phyloP scores from a whole-genome alignment of 2,888 invertebrate genomes.

The Julus scandinavius region DNA sequence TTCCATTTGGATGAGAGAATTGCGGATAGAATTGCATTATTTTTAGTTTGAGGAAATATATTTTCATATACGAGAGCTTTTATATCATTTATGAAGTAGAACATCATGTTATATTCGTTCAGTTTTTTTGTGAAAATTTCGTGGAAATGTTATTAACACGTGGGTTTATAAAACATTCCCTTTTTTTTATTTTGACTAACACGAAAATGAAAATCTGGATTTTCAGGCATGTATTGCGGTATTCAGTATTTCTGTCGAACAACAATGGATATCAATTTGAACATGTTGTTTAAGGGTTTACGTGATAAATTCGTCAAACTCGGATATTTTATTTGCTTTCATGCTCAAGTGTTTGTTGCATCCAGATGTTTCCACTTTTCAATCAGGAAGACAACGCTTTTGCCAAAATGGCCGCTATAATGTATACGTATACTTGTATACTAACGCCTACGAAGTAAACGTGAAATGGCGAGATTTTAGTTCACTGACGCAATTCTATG shows the following conservation, averaged over 20 bases:
- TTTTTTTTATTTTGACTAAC: background rate
- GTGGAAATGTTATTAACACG: background rate
- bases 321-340: conserved; percentile 4
- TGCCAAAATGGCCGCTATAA: background rate
- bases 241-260: background rate
- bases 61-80: background rate
- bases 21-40: conserved; percentile 19
- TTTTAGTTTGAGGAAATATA: background rate
- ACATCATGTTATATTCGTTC: background rate
- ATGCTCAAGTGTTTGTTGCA: background rate
- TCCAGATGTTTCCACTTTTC: conserved; percentile 45
- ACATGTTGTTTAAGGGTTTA: background rate
- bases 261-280: background rate
- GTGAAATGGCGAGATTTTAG: too few relatives aligned
- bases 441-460: background rate
- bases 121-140: background rate
- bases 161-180: background rate
- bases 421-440: background rate
- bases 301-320: conserved; percentile 43
- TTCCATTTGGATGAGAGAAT: conserved; percentile 10
- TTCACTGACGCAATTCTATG: too few relatives aligned
- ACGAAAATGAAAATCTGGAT: background rate
- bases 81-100: conserved; percentile 18
- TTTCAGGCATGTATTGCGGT: background rate
- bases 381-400: background rate